phyloP scores from a whole-genome alignment of 2,797 vertebrate species.

The Paratrypauchen microcephalus region DNA sequence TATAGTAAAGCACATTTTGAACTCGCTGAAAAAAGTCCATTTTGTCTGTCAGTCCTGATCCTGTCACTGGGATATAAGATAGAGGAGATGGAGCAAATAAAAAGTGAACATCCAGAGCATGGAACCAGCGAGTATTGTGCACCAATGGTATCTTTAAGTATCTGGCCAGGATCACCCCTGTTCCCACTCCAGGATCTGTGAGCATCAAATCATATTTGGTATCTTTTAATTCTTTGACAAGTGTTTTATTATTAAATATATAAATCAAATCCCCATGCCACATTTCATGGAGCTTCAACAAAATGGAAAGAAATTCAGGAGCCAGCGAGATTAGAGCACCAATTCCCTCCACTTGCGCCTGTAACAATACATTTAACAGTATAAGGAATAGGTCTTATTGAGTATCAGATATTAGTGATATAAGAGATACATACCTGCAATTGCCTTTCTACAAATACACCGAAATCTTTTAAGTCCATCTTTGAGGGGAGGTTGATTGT shows the following conservation, averaged over 20 bases:
- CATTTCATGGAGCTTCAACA: background rate
- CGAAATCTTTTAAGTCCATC: conserved; percentile 21
- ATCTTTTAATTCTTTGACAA: conserved; percentile 54
- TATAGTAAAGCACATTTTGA: conserved; percentile 63
- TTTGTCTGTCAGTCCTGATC: conserved; percentile 68
- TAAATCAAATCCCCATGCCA: background rate
- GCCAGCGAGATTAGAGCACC: too few relatives aligned
- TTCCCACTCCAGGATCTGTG: conserved; percentile 63
- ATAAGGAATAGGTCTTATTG: background rate
- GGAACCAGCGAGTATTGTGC: conserved; percentile 72
- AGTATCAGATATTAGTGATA: background rate
- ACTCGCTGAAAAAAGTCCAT: conserved; percentile 73
- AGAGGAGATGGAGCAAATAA: conserved; percentile 69
- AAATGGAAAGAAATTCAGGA: background rate
- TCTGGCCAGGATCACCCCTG: conserved; percentile 64
- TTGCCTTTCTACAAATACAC: conserved; percentile 33
- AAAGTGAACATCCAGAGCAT: conserved; percentile 69
- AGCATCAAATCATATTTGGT: conserved; percentile 70
- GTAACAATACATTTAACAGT: background rate
- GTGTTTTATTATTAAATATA: conserved; percentile 9
- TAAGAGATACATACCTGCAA: conserved; percentile 39
- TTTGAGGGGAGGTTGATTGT: conserved; percentile 48
- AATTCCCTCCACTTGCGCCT: background rate
- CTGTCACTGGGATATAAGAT: conserved; percentile 69
- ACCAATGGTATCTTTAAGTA: conserved; percentile 72